A percentile compares a stretch with the other conserved stretches of the same genome.
These are phyloP conservation scores for Leptonema lineaticorne DNA, from an alignment of 1,140 invertebrate species.

Conservation along the genomic window DNA sequence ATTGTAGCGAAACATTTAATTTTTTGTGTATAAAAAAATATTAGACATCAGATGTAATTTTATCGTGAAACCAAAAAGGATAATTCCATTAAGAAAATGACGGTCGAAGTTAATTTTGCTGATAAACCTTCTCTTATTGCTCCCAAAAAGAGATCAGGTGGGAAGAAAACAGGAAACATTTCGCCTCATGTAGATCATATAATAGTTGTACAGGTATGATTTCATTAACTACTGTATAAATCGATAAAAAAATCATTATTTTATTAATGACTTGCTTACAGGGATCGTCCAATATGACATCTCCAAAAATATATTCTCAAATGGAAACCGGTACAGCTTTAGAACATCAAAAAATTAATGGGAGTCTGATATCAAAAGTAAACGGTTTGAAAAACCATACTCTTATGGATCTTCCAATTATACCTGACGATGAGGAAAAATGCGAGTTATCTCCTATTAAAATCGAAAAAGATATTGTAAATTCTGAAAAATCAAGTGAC, in stretches of 20 bases:
- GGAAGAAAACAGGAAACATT: constrained; percentile 55
- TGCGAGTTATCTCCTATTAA: constrained; percentile 45
- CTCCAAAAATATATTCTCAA: constrained; percentile 50
- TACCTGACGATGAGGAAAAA: constrained; percentile 55
- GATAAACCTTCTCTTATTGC: constrained; percentile 62
- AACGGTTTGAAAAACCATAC: constrained; percentile 56
- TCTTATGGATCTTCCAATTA: constrained; percentile 56
- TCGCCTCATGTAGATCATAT: constrained; percentile 62
- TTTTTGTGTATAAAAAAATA: background rate
- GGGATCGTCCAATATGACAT: constrained; percentile 48
- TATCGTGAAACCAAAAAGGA: background rate
- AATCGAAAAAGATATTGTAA: constrained; percentile 35
- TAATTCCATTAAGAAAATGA: constrained; percentile 29
- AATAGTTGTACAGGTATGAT: constrained; percentile 58
- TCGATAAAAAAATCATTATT: too few species aligned
- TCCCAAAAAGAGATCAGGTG: constrained; percentile 59
- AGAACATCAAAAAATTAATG: constrained; percentile 51
- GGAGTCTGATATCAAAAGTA: constrained; percentile 52
- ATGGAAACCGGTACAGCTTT: constrained; percentile 52
- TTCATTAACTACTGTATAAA: constrained; percentile 9
- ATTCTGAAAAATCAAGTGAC: constrained; percentile 32
- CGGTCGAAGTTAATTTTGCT: constrained; percentile 50
- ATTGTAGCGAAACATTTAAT: background rate
- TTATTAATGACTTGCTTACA: constrained; percentile 41
- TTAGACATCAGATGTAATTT: background rate